Conservation (phyloP, 2,113 vertebrate species). For the Mirza zaza region DNA sequence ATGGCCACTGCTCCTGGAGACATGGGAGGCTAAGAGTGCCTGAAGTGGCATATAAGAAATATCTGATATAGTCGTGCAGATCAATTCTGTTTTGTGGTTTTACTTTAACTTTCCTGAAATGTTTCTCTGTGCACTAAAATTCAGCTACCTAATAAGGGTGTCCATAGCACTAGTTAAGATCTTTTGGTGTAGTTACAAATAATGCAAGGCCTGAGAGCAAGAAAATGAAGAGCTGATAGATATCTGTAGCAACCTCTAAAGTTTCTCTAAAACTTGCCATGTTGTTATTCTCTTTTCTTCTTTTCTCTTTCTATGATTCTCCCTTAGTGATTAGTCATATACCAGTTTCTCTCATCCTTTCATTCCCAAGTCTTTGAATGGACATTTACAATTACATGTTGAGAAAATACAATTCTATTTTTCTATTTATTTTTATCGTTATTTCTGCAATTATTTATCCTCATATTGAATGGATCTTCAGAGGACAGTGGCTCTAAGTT, state of each 20-base stretch:
- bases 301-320: not conserved
- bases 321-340: not conserved
- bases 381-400: not conserved
- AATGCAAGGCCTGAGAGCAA: not conserved
- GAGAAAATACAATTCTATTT: not conserved
- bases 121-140: not conserved
- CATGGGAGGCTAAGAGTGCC: not conserved
- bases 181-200: not conserved
- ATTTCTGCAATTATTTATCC: not conserved
- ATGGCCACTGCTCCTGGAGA: not conserved
- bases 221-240: not conserved
- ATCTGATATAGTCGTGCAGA: not conserved
- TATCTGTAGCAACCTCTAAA: not conserved
- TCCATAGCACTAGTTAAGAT: not conserved
- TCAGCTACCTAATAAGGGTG: not conserved
- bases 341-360: not conserved
- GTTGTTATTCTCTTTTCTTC: not conserved
- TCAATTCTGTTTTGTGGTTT: not conserved
- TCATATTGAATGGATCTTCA: slow-evolving; percentile 34
- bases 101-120: not conserved
- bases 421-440: not conserved
- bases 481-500: not conserved
- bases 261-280: not conserved
- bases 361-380: not conserved
- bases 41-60: not conserved